phyloP scores from a whole-genome alignment of 2,113 vertebrate species.

The Lophotis ruficrista region DNA sequence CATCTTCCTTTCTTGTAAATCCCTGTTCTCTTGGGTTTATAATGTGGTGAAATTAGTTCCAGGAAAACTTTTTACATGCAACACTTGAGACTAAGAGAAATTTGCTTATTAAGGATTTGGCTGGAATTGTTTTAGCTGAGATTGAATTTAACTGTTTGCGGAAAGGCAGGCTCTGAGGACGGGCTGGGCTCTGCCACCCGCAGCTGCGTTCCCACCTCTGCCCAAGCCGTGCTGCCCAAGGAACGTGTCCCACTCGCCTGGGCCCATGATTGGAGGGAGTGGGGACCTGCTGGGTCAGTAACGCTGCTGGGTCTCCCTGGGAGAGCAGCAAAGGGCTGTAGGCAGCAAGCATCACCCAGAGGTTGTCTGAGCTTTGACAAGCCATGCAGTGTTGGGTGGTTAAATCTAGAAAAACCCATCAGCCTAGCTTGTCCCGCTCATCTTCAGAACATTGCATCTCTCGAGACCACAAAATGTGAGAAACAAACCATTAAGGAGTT shows the following conservation, averaged over 20 bases:
- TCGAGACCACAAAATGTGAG: not conserved
- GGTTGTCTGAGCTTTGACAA: not conserved
- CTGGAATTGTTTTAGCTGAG: not conserved
- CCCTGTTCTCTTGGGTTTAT: conserved; percentile 29
- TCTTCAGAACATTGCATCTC: not conserved
- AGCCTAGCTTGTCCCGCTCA: not conserved
- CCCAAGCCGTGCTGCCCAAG: fast-evolving
- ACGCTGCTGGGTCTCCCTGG: not conserved
- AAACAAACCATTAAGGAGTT: not conserved
- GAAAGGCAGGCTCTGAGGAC: not conserved
- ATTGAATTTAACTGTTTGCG: not conserved
- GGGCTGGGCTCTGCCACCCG: not conserved
- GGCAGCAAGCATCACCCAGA: not conserved
- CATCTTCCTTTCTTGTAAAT: conserved; percentile 42
- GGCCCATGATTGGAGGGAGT: fast-evolving
- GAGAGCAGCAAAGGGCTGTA: not conserved
- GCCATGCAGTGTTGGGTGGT: not conserved
- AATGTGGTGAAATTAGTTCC: conserved; percentile 35
- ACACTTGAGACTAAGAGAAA: not conserved
- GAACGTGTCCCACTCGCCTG: not conserved
- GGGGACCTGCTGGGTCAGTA: not conserved
- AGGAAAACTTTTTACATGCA: conserved; percentile 15
- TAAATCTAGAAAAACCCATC: not conserved
- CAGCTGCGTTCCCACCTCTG: fast-evolving
- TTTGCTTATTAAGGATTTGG: not conserved